These are phyloP conservation scores for Galeopterus variegatus DNA, from an alignment of 2,113 vertebrate genomes.

Conservation along the genomic window DNA sequence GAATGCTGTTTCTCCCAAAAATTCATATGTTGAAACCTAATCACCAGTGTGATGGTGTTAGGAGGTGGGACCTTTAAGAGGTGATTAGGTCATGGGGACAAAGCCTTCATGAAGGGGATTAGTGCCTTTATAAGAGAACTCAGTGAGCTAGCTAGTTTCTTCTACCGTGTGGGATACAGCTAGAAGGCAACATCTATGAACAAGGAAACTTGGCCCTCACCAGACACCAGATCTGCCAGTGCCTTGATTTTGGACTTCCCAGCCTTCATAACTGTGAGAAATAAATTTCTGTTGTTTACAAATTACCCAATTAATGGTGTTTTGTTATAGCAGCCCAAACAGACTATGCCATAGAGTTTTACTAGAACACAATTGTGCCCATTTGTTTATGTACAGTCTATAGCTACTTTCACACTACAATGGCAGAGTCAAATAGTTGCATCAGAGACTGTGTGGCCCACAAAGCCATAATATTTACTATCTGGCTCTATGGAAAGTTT, in stretches of 20 bases:
- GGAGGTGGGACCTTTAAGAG: background rate
- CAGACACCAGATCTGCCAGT: background rate
- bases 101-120: background rate
- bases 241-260: background rate
- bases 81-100: background rate
- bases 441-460: background rate
- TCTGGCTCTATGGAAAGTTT: background rate
- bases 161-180: background rate
- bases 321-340: background rate
- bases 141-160: background rate
- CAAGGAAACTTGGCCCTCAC: background rate
- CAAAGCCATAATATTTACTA: background rate
- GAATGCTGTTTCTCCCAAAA: background rate
- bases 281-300: background rate
- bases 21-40: background rate
- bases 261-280: background rate
- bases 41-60: background rate
- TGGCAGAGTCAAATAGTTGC: background rate
- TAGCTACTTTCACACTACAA: background rate
- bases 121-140: background rate
- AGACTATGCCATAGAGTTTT: background rate
- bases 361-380: background rate
- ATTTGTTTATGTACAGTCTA: background rate
- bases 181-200: background rate
- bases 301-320: background rate